phyloP scores from a whole-genome alignment of 2,797 vertebrate species.

The Anabacerthia variegaticeps region DNA sequence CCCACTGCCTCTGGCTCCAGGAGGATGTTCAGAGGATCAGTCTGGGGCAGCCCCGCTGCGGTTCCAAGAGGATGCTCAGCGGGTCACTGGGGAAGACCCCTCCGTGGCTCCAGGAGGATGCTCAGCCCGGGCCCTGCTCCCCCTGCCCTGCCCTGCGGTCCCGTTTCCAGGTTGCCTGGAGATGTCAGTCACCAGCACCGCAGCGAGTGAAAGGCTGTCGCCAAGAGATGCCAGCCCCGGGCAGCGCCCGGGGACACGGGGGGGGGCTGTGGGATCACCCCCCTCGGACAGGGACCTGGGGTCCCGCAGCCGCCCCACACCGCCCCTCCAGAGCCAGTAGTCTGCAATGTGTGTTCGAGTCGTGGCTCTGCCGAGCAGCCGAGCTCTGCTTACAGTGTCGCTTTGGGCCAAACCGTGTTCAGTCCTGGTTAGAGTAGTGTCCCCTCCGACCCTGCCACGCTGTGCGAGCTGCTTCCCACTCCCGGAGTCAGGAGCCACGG shows the following conservation, averaged over 20 bases:
- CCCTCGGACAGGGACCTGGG: not conserved
- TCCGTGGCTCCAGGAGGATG: not conserved
- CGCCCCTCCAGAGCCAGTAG: slow-evolving; percentile 1
- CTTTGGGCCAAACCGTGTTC: slow-evolving; percentile 40
- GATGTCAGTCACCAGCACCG: not conserved
- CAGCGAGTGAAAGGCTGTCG: not conserved
- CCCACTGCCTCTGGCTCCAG: not conserved
- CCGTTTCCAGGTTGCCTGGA: not conserved
- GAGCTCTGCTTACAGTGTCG: slow-evolving; percentile 49
- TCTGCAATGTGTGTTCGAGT: slow-evolving; percentile 13
- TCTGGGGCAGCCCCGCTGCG: not conserved
- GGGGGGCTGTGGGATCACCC: not conserved
- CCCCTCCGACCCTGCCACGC: not conserved
- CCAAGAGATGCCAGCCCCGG: not conserved
- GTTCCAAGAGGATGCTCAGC: not conserved
- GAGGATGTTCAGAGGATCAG: not conserved
- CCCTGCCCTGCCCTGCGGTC: not conserved
- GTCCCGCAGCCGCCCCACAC: fast-evolving
- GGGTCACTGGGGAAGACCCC: not conserved
- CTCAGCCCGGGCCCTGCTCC: not conserved
- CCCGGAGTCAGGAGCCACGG: not conserved
- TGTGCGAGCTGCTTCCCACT: slow-evolving; percentile 1
- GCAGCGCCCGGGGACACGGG: not conserved
- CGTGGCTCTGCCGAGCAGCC: slow-evolving; percentile 47
- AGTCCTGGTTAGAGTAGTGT: slow-evolving; percentile 52